These are phyloP conservation scores for Melangyna quadrimaculata DNA, from an alignment of 2,888 invertebrate genomes.

Conservation along the genomic window DNA sequence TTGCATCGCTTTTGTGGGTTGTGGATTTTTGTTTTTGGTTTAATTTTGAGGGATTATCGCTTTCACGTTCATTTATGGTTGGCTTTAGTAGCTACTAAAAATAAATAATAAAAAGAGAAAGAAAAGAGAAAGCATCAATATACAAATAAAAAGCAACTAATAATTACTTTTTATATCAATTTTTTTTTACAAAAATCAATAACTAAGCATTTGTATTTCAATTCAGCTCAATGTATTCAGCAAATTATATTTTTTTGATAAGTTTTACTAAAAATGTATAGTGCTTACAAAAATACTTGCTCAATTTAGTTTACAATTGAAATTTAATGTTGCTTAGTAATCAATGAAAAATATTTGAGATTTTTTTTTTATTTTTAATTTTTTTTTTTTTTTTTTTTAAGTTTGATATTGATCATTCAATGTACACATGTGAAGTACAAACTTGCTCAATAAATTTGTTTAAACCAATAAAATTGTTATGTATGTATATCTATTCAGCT, in stretches of 20 bases:
- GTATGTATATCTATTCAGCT: neutral
- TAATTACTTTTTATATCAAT: neutral
- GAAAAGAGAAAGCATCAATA: slow-evolving; percentile 54
- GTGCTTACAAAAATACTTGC: neutral
- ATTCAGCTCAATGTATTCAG: slow-evolving; percentile 6
- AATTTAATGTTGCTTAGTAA: neutral
- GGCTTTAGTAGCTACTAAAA: slow-evolving; percentile 68
- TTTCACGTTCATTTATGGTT: slow-evolving; percentile 69
- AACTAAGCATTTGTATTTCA: neutral
- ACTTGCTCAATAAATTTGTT: too few relatives aligned
- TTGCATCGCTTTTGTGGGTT: slow-evolving; percentile 41
- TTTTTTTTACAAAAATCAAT: neutral
- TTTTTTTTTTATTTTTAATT: neutral
- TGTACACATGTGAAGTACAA: too few relatives aligned
- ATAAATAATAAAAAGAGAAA: slow-evolving; percentile 51
- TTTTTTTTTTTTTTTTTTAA: neutral
- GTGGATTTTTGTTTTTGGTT: too few relatives aligned
- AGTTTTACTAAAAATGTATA: neutral
- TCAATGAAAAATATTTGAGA: too few relatives aligned
- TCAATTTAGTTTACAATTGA: too few relatives aligned
- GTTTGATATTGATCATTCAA: too few relatives aligned
- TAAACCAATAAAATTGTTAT: too few relatives aligned
- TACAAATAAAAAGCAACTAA: neutral
- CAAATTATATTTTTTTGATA: neutral
- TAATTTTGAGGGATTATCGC: slow-evolving; percentile 39